Conservation (phyloP, 1,140 invertebrate genomes). For the Drosophila cardini region DNA sequence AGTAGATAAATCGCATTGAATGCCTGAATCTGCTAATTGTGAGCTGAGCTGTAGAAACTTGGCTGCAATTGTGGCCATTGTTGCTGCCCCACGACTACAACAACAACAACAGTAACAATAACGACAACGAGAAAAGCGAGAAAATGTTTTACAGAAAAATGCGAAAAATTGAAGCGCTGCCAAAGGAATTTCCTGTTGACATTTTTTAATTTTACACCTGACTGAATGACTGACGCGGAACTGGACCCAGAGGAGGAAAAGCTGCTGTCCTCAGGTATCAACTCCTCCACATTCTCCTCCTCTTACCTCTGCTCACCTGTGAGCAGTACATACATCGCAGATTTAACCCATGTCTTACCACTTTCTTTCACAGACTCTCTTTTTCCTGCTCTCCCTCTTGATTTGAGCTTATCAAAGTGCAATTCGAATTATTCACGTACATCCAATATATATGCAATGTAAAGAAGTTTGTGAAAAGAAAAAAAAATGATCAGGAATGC, state of each 20-base stretch:
- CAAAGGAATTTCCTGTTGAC: slow-evolving; percentile 81
- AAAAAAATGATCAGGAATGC: slow-evolving; percentile 9
- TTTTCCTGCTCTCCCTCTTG: slow-evolving; percentile 8
- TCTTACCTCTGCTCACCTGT: neutral
- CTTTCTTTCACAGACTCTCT: neutral
- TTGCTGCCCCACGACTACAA: slow-evolving; percentile 1
- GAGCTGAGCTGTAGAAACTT: slow-evolving; percentile 8
- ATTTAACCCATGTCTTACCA: slow-evolving; percentile 2
- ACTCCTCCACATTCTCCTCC: neutral
- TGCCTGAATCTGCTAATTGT: slow-evolving; percentile 58
- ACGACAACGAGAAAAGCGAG: slow-evolving; percentile 9
- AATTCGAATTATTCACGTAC: slow-evolving; percentile 14
- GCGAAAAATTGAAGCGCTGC: slow-evolving; percentile 72
- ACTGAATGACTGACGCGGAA: slow-evolving; percentile 68
- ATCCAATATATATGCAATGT: slow-evolving; percentile 14
- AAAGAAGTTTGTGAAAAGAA: neutral
- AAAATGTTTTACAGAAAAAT: slow-evolving; percentile 60
- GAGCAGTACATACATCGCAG: neutral
- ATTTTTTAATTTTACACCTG: slow-evolving; percentile 83
- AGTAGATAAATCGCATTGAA: neutral
- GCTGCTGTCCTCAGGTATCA: no score
- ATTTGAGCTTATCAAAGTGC: slow-evolving; percentile 46
- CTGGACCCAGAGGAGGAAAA: slow-evolving; percentile 14
- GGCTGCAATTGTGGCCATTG: slow-evolving; percentile 22
- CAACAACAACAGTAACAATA: slow-evolving; percentile 2